phyloP scores from a whole-genome alignment of 1,140 invertebrate species.

The Drosophila ambigua region DNA sequence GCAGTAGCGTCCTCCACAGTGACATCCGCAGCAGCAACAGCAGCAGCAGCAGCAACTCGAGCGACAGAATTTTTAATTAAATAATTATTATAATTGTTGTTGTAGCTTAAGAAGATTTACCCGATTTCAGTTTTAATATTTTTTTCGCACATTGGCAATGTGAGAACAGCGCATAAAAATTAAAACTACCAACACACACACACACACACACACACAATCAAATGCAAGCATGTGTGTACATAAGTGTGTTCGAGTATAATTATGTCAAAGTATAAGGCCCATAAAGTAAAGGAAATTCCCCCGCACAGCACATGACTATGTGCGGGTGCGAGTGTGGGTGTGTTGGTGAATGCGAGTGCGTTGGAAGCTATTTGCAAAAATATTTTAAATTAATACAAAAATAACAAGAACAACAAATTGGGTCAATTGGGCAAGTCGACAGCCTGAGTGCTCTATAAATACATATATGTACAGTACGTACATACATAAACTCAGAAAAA shows the following conservation, averaged over 20 bases:
- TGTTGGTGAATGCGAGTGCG: slow-evolving; percentile 6
- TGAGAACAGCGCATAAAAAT: slow-evolving; percentile 28
- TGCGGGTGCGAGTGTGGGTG: background rate
- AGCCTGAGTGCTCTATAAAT: slow-evolving; percentile 18
- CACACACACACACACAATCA: too few species aligned
- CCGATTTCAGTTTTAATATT: slow-evolving; percentile 49
- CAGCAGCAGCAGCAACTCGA: slow-evolving; percentile 22
- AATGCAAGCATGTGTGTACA: slow-evolving; percentile 11
- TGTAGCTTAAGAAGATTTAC: slow-evolving; percentile 70
- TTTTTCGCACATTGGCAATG: slow-evolving; percentile 33
- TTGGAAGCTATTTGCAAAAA: slow-evolving; percentile 52
- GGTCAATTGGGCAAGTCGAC: slow-evolving; percentile 27
- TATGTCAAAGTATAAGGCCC: slow-evolving; percentile 67
- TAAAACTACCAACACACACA: slow-evolving; percentile 13
- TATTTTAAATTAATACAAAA: slow-evolving; percentile 52
- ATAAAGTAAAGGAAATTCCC: slow-evolving; percentile 56
- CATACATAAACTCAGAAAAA: too few species aligned
- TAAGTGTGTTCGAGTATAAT: slow-evolving; percentile 42
- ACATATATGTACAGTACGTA: background rate
- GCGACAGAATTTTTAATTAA: slow-evolving; percentile 73
- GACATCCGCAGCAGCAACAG: slow-evolving; percentile 1
- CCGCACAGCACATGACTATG: slow-evolving; percentile 7
- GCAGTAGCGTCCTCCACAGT: slow-evolving; percentile 1
- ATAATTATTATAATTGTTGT: slow-evolving; percentile 78
- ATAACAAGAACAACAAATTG: slow-evolving; percentile 21